phyloP scores from a whole-genome alignment of 2,113 vertebrate species.

The Cervus canadensis region DNA sequence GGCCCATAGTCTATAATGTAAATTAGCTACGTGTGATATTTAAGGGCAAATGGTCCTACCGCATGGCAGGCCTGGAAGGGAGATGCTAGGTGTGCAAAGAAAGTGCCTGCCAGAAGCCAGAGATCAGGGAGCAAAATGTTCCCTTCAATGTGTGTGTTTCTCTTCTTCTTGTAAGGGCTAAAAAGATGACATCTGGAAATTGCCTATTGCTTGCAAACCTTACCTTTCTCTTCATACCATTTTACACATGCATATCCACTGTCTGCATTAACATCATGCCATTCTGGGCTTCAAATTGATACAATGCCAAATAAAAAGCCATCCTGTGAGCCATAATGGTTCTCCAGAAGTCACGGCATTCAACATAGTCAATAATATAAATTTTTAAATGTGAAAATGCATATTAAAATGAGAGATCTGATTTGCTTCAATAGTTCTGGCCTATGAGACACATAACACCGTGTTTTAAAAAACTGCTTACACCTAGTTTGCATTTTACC shows the following conservation, averaged over 20 bases:
- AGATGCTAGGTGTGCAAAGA: rapidly evolving
- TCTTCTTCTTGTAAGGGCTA: not conserved
- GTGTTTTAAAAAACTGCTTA: slow-evolving; percentile 74
- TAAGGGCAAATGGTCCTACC: slow-evolving; percentile 44
- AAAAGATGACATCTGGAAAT: slow-evolving; percentile 69
- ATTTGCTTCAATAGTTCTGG: slow-evolving; percentile 75
- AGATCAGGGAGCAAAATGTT: not conserved
- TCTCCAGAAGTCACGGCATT: slow-evolving; percentile 73
- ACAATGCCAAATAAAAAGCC: slow-evolving; percentile 78
- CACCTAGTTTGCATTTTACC: slow-evolving; percentile 75
- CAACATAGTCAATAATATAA: slow-evolving; percentile 79
- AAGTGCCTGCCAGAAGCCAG: not conserved
- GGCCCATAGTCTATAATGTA: slow-evolving; percentile 42
- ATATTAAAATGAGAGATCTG: slow-evolving; percentile 81
- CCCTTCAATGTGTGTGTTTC: not conserved
- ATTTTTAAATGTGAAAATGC: slow-evolving; percentile 78
- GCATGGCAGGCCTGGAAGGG: not conserved
- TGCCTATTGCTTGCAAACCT: not conserved
- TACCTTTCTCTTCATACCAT: slow-evolving; percentile 48
- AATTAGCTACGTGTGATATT: slow-evolving; percentile 65
- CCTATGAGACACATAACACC: slow-evolving; percentile 75
- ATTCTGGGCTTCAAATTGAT: slow-evolving; percentile 79
- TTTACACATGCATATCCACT: slow-evolving; percentile 65
- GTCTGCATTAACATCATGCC: slow-evolving; percentile 73
- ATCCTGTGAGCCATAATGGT: slow-evolving; percentile 70